These are phyloP conservation scores for Oreochromis spilurus DNA, from an alignment of 2,113 vertebrate genomes.

Conservation along the genomic window DNA sequence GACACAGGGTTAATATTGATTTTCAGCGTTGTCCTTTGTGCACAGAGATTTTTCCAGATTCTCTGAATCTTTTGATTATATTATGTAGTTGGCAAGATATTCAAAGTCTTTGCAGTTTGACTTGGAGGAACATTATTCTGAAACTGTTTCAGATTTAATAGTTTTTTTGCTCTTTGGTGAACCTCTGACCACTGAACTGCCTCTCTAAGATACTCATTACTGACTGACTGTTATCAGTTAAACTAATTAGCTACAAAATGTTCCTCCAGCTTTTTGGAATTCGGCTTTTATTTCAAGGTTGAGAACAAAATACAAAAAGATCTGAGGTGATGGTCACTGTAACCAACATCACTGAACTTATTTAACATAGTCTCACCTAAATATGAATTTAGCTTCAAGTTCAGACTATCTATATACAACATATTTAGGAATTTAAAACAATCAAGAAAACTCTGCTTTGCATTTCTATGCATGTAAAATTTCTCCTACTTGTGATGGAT, in stretches of 20 bases:
- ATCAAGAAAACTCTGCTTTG: neutral
- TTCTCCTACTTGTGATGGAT: conserved; percentile 75
- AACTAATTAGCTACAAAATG: neutral
- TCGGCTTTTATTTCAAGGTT: neutral
- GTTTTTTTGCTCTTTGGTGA: neutral
- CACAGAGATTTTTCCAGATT: accelerated
- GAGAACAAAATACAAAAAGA: neutral
- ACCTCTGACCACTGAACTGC: neutral
- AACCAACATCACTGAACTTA: neutral
- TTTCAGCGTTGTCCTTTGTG: neutral
- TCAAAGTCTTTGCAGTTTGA: neutral
- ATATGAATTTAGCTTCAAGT: neutral
- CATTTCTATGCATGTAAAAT: neutral
- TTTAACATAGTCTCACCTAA: neutral
- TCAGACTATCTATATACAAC: neutral
- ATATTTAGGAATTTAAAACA: neutral
- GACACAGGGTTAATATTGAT: neutral
- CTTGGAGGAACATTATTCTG: neutral
- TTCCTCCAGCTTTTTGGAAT: neutral
- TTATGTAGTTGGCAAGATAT: neutral
- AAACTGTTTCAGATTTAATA: accelerated
- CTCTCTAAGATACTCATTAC: neutral
- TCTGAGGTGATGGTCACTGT: neutral
- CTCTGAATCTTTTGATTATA: neutral
- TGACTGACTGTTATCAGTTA: neutral